Percentiles rank a stretch among this genome's conserved stretches.
These are phyloP conservation scores for Tauraco erythrolophus DNA, from an alignment of 2,113 vertebrate genomes.

Conservation along the genomic window DNA sequence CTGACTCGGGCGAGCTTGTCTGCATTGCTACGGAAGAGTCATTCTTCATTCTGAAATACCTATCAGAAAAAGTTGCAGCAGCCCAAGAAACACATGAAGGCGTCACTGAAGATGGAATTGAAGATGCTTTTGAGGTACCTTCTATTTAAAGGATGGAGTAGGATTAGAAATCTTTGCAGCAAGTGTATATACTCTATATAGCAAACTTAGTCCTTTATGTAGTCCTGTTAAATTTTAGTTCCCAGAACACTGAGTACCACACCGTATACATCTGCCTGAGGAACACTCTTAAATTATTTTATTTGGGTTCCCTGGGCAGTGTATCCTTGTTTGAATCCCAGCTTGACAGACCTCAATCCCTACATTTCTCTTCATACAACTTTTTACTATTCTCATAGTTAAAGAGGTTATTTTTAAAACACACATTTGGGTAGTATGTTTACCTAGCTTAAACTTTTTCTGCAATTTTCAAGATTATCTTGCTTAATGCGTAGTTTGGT, in stretches of 20 bases:
- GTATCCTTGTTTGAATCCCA: neutral
- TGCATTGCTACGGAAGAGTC: constrained; percentile 98
- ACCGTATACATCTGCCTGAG: neutral
- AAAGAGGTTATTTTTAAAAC: neutral
- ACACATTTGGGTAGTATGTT: neutral
- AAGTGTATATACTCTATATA: neutral
- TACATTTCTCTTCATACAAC: neutral
- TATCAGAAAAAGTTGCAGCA: constrained; percentile 93
- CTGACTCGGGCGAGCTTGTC: constrained; percentile 97
- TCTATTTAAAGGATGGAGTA: neutral
- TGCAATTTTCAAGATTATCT: neutral
- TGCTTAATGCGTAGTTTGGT: neutral
- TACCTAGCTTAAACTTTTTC: neutral
- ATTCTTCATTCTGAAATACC: constrained; percentile 96
- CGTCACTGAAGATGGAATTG: constrained; percentile 97
- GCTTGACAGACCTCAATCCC: neutral
- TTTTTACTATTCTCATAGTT: neutral
- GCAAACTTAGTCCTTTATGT: neutral
- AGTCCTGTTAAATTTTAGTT: neutral
- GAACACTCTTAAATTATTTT: neutral
- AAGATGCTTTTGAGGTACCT: constrained; percentile 96
- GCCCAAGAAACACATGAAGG: constrained; percentile 96
- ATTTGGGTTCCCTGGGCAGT: neutral
- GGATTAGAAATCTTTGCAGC: neutral
- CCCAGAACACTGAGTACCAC: neutral